phyloP scores from a whole-genome alignment of 2,888 invertebrate genomes.

The Cacoxenus indagator region DNA sequence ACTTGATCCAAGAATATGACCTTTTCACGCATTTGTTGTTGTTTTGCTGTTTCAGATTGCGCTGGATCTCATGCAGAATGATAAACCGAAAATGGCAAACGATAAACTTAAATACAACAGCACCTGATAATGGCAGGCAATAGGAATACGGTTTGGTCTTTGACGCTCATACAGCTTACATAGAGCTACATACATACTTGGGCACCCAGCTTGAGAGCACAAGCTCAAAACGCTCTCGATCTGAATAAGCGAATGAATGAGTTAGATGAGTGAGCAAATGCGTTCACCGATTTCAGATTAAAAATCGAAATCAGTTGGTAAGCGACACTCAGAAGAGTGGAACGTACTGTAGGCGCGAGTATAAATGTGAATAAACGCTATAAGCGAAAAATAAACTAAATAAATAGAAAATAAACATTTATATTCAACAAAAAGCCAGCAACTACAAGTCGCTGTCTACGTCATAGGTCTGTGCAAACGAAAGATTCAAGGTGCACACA shows the following conservation, averaged over 20 bases:
- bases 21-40: too few species aligned
- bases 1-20: too few species aligned
- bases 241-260: neutral
- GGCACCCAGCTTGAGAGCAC: neutral
- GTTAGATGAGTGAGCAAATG: neutral
- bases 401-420: constrained; percentile 13
- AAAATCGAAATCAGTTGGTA: constrained; percentile 1
- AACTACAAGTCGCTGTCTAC: constrained; percentile 13
- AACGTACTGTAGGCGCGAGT: neutral
- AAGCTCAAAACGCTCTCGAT: neutral
- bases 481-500: neutral
- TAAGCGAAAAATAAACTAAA: neutral
- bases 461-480: constrained; percentile 1
- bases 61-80: too few species aligned
- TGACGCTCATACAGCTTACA: neutral
- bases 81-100: neutral
- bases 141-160: neutral
- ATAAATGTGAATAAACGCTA: neutral
- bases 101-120: neutral
- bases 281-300: neutral
- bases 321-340: neutral
- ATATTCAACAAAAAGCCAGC: neutral
- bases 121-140: neutral
- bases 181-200: neutral
- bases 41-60: too few species aligned